A percentile compares a stretch with the other conserved stretches of the same genome.
Conservation (phyloP, 2,888 invertebrate species). For the Drosophila incognita region DNA sequence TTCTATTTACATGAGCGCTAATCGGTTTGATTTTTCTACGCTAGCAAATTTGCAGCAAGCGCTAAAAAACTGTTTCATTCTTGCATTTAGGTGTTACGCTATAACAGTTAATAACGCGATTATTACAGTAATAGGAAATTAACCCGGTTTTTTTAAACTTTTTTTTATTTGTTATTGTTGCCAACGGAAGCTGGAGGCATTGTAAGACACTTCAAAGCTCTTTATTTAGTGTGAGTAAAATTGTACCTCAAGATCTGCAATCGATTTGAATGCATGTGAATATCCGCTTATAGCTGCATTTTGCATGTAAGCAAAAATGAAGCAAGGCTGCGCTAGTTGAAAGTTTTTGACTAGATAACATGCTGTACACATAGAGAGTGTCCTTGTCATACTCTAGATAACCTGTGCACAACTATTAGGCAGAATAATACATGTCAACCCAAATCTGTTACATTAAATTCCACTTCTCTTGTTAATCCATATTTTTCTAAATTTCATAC, state of each 20-base stretch:
- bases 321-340: not conserved
- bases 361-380: not conserved
- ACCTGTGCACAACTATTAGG: not conserved
- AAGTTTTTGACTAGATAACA: not conserved
- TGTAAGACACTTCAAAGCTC: conserved; percentile 50
- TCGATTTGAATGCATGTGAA: conserved; percentile 60
- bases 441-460: not conserved
- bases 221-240: conserved; percentile 53
- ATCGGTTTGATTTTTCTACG: conserved; percentile 64
- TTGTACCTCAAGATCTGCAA: conserved; percentile 42
- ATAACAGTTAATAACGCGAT: conserved; percentile 67
- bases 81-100: conserved; percentile 56
- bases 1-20: conserved; percentile 41
- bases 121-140: conserved; percentile 76
- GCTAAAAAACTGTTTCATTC: conserved; percentile 28
- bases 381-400: not conserved
- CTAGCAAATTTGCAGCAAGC: conserved; percentile 17
- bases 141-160: conserved; percentile 63
- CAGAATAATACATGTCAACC: not conserved
- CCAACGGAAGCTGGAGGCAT: conserved; percentile 59
- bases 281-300: conserved; percentile 43
- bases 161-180: conserved; percentile 23
- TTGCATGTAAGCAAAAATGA: not conserved
- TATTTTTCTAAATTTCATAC: not conserved
- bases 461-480: not conserved